Evolutionary conservation across 1,140 invertebrate species (phyloP), one percentile per base, ranked within the genome.

Genomic region (Laupala kohalensis): DNA sequence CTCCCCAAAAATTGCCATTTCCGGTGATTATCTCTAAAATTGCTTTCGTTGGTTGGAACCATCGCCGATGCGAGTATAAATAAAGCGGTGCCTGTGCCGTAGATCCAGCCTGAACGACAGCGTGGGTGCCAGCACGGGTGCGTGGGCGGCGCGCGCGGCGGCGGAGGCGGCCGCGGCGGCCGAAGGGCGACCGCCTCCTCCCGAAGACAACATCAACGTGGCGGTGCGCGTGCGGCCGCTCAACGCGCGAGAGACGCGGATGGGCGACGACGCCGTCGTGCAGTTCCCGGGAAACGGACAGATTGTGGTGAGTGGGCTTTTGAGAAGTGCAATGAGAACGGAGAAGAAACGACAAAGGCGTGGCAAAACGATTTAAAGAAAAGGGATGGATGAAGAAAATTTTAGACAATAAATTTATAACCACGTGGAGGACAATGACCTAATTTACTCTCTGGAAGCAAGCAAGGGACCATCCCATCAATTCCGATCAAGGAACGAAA

Each of bases 251-350:
- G 91, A 93, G 79, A 81, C 83, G n/a, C 84, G 86, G 73, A 76
- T 79, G 15, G 83, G 85, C 2, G 88, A 91, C 74, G 82, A 83
- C 13, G 78, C 82, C 27, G 86, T 88, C 26, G 78, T 91, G 15
- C 86, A 91, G 77, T 92, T 92, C 81, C 90, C 90, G 3, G 90
- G 90, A 37, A 89, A 88, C 76, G 91, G 90, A 3, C 91, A 92
- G 81, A 86, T 92, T 75, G 79, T 88, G 75, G 86, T 91, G 78
- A 86, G 85, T 82, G 19, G n/a, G n/a, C n/a, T n/a, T n/a, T n/a
- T n/a, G n/a, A n/a, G n/a, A n/a, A n/a, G n/a, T n/a, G n/a, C n/a
- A n/a, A n/a, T n/a, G n/a, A n/a, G n/a, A n/a, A n/a, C n/a, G n/a
- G n/a, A n/a, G n/a, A n/a, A n/a, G n/a, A n/a, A n/a, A n/a, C n/a